These are phyloP conservation scores for Oxystoma pomonae DNA, from an alignment of 2,888 invertebrate species.

Conservation along the genomic window DNA sequence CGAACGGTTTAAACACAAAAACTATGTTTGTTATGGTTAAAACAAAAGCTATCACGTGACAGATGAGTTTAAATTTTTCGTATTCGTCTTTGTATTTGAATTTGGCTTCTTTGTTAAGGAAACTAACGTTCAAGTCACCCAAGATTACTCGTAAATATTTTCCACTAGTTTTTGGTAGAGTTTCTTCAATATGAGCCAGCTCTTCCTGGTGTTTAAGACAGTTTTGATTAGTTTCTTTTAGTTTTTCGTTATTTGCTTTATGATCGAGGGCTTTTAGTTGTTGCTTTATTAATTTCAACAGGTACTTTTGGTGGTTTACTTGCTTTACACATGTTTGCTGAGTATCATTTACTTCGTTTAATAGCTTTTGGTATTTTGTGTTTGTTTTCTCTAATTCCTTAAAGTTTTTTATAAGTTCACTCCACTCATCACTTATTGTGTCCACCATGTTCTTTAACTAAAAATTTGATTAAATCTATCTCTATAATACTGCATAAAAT, in stretches of 20 bases:
- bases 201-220: slow-evolving; percentile 76
- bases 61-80: slow-evolving; percentile 92
- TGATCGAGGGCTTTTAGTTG: slow-evolving; percentile 15
- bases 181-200: slow-evolving; percentile 84
- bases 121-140: slow-evolving; percentile 93
- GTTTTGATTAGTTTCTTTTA: slow-evolving; percentile 53
- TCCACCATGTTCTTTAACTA: slow-evolving; percentile 27
- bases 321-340: slow-evolving; percentile 82
- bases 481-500: too few species aligned
- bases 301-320: slow-evolving; percentile 84
- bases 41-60: slow-evolving; percentile 83
- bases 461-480: too few species aligned
- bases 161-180: slow-evolving; percentile 85
- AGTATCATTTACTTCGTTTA: slow-evolving; percentile 74
- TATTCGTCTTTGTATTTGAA: slow-evolving; percentile 94
- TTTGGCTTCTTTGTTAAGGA: slow-evolving; percentile 89
- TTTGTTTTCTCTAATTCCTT: slow-evolving; percentile 59
- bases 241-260: slow-evolving; percentile 50
- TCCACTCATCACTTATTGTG: slow-evolving; percentile 31
- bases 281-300: slow-evolving; percentile 65
- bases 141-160: slow-evolving; percentile 86
- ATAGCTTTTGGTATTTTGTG: slow-evolving; percentile 72
- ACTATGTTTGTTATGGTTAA: slow-evolving; percentile 69
- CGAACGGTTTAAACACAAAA: slow-evolving; percentile 62
- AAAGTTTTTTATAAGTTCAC: slow-evolving; percentile 32